These are phyloP conservation scores for Lepidocyrtinus sp. DNA, from an alignment of 2,888 invertebrate species.

Conservation along the genomic window DNA sequence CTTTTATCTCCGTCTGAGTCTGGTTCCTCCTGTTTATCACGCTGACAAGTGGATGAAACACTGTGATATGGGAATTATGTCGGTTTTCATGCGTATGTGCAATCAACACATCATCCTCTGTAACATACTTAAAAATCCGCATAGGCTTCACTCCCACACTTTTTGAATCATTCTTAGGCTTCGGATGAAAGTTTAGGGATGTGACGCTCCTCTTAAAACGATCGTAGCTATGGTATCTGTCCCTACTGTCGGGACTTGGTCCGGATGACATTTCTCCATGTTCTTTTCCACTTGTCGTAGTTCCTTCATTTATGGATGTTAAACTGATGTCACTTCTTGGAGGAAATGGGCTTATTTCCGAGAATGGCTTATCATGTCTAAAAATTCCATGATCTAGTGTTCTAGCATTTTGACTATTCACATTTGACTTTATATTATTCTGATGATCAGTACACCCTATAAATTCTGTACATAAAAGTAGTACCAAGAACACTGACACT, in stretches of 20 bases:
- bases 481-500: background rate
- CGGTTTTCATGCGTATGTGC: constrained; percentile 17
- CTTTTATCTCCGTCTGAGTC: too few relatives aligned
- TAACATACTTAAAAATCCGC: constrained; percentile 67
- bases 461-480: background rate
- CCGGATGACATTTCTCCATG: background rate
- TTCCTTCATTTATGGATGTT: background rate
- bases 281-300: background rate
- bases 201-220: constrained; percentile 48
- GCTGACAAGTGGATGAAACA: constrained; percentile 32
- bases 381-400: constrained; percentile 49
- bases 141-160: constrained; percentile 59
- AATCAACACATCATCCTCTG: constrained; percentile 47
- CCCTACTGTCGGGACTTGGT: constrained; percentile 14
- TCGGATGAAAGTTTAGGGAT: constrained; percentile 47
- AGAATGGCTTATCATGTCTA: constrained; percentile 39
- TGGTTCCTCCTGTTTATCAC: constrained; percentile 15
- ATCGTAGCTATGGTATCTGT: constrained; percentile 40
- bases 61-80: constrained; percentile 21
- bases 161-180: constrained; percentile 39
- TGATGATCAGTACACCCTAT: background rate
- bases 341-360: constrained; percentile 17
- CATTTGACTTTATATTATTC: background rate
- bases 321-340: constrained; percentile 17
- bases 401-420: constrained; percentile 4